These are phyloP conservation scores for Calycopis cecrops DNA, from an alignment of 1,140 invertebrate species.

Conservation along the genomic window DNA sequence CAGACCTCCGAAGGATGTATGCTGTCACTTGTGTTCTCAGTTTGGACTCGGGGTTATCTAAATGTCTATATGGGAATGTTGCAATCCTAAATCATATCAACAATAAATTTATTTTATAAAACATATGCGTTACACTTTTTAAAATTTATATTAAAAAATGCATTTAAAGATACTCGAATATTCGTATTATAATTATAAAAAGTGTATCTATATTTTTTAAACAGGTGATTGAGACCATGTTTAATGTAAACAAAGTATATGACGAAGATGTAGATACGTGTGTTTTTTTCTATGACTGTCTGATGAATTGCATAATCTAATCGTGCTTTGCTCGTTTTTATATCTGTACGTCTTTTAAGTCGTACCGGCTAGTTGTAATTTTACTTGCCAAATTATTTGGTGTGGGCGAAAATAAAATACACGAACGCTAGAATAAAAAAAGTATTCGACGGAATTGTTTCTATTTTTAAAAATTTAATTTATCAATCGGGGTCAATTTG, in stretches of 20 bases:
- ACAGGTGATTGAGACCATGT: slow-evolving; percentile 30
- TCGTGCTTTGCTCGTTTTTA: slow-evolving; percentile 47
- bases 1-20: no score
- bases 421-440: background rate
- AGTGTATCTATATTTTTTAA: slow-evolving; percentile 28
- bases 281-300: slow-evolving; percentile 46
- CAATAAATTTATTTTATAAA: slow-evolving; percentile 37
- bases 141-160: slow-evolving; percentile 30
- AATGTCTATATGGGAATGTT: slow-evolving; percentile 29
- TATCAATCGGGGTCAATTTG: background rate
- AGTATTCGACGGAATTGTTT: background rate
- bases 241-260: slow-evolving; percentile 32
- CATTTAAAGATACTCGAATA: slow-evolving; percentile 37
- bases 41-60: slow-evolving; percentile 6
- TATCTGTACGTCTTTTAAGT: slow-evolving; percentile 21
- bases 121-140: slow-evolving; percentile 42
- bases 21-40: background rate
- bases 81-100: slow-evolving; percentile 55
- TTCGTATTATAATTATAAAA: slow-evolving; percentile 31
- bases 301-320: slow-evolving; percentile 40
- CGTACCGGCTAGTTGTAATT: slow-evolving; percentile 35
- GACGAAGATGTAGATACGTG: slow-evolving; percentile 33
- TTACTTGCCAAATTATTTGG: slow-evolving; percentile 51
- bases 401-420: slow-evolving; percentile 41
- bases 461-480: background rate